Evolutionary conservation across 1,140 invertebrate species (phyloP).

Genomic region (Drosophila nigromelanica): DNA sequence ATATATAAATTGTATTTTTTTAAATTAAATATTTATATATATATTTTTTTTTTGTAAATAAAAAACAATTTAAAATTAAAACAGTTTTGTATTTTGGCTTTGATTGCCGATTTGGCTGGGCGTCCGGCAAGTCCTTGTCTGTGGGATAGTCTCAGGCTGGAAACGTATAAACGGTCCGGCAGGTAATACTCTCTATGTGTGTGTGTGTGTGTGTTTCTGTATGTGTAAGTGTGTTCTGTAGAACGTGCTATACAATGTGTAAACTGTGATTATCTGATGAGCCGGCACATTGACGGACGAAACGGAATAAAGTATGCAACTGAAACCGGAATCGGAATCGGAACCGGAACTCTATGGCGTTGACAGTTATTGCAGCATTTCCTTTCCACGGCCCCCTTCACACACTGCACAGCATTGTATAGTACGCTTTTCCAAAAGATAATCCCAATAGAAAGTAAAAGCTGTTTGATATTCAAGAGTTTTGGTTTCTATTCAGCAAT

Average conservation of each 20-base stretch:
- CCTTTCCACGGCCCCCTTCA: constrained; percentile 4
- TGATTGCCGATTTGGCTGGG: constrained; percentile 22
- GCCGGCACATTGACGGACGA: constrained; percentile 17
- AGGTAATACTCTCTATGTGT: constrained; percentile 16
- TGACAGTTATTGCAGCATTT: constrained; percentile 9
- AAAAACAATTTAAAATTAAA: constrained; percentile 32
- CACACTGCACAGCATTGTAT: constrained; percentile 23
- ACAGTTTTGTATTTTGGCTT: constrained; percentile 27
- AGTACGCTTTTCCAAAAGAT: constrained; percentile 19
- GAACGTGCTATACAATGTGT: constrained; percentile 37
- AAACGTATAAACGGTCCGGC: constrained; percentile 36
- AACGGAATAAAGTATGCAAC: constrained; percentile 26
- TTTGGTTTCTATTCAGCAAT: constrained; percentile 10
- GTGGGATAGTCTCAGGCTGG: constrained; percentile 27
- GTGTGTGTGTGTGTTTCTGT: background rate
- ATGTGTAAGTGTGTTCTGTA: constrained; percentile 9
- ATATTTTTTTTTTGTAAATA: constrained; percentile 27
- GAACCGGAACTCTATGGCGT: constrained; percentile 15
- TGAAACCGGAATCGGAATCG: constrained; percentile 11
- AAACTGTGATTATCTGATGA: background rate
- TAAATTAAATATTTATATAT: constrained; percentile 2
- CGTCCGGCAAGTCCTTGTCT: constrained; percentile 46
- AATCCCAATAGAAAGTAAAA: constrained; percentile 2
- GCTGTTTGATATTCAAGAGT: background rate
- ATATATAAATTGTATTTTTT: constrained; percentile 32